Evolutionary conservation across 2,888 invertebrate species (phyloP).

Genomic region (Cantharis rustica): DNA sequence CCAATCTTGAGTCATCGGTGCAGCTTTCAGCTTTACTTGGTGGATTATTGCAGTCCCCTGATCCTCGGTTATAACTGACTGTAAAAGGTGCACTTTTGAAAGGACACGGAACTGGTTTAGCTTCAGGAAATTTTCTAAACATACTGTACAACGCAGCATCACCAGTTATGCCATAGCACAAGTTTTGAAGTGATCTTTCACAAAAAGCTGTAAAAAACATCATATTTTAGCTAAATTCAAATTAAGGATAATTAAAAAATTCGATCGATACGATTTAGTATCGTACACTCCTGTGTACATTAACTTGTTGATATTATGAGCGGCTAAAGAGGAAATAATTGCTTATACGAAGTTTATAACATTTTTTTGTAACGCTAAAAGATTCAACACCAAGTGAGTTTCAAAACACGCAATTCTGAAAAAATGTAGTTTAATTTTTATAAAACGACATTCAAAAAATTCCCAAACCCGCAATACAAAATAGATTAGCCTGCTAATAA

Average conservation of each 20-base stretch:
- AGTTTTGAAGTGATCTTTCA: constrained; percentile 62
- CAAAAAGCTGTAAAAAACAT: constrained; percentile 63
- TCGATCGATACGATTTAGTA: not conserved
- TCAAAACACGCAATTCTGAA: not conserved
- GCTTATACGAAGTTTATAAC: not conserved
- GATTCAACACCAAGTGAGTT: not conserved
- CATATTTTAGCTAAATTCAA: too few relatives aligned
- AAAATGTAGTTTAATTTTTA: not conserved
- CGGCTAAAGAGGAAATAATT: not conserved
- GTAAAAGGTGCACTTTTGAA: constrained; percentile 81
- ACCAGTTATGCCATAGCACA: constrained; percentile 71
- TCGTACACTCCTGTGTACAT: not conserved
- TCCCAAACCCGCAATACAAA: not conserved
- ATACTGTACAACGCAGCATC: constrained; percentile 76
- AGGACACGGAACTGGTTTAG: constrained; percentile 71
- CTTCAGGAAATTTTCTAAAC: constrained; percentile 72
- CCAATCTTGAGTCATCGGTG: constrained; percentile 78
- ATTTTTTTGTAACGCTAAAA: not conserved
- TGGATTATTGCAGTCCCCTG: constrained; percentile 76
- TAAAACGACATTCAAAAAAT: not conserved
- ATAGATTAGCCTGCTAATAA: not conserved
- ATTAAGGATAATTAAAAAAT: not conserved
- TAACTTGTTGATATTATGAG: not conserved
- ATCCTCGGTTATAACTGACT: constrained; percentile 78
- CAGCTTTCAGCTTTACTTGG: constrained; percentile 81